Conservation (phyloP, 1,140 invertebrate genomes). For the Megathymus violae region DNA sequence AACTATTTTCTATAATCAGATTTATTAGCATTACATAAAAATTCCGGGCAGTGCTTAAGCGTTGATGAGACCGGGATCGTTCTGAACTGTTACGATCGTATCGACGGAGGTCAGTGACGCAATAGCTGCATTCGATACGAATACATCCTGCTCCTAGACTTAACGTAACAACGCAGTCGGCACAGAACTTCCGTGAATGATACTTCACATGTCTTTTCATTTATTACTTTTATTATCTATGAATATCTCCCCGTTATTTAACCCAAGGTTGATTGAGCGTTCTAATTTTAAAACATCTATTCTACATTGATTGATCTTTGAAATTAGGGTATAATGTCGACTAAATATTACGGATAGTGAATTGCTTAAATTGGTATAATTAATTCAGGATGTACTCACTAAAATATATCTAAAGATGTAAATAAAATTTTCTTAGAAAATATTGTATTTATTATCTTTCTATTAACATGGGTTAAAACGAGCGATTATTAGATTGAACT, state of each 20-base stretch:
- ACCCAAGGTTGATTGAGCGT: background rate
- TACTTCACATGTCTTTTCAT: background rate
- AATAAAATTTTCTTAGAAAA: no score
- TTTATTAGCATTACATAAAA: conserved; percentile 4
- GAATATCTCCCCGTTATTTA: background rate
- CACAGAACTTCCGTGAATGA: conserved; percentile 7
- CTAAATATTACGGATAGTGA: no score
- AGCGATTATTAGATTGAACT: no score
- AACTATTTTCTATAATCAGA: no score
- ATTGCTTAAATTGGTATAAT: no score
- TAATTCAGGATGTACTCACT: no score
- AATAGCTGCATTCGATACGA: conserved; percentile 12
- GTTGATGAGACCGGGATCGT: conserved; percentile 2
- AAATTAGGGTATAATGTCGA: no score
- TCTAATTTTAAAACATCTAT: background rate
- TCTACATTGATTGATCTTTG: background rate
- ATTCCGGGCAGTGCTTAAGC: background rate
- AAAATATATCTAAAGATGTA: background rate
- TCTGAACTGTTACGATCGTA: conserved; percentile 12
- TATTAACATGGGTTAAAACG: no score
- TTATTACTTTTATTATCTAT: background rate
- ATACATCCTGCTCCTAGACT: conserved; percentile 20
- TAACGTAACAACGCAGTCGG: conserved; percentile 7
- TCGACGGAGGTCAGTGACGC: conserved; percentile 20
- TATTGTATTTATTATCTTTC: no score